phyloP scores from a whole-genome alignment of 2,113 vertebrate genomes.

The Formicarius rufipectus region DNA sequence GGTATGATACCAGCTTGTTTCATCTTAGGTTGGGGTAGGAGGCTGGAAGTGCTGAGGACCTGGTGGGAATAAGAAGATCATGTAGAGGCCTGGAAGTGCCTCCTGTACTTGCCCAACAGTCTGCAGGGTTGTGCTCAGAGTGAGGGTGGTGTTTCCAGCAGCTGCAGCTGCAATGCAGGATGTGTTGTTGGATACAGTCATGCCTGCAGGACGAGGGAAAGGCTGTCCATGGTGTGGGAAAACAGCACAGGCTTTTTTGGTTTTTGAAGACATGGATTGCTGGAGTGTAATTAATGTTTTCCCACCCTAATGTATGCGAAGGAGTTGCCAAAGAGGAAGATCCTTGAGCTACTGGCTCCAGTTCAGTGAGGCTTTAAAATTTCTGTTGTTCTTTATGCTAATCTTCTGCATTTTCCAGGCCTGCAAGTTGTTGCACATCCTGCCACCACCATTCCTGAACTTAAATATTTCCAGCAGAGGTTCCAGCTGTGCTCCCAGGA shows the following conservation, averaged over 20 bases:
- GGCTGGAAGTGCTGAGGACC: not conserved
- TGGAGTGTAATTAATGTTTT: not conserved
- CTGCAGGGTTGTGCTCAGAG: not conserved
- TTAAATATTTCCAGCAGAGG: not conserved
- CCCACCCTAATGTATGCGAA: not conserved
- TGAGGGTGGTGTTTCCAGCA: not conserved
- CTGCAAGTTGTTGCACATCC: not conserved
- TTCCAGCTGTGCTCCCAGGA: accelerated
- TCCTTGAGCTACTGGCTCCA: not conserved
- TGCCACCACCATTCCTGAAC: not conserved
- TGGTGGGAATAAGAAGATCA: not conserved
- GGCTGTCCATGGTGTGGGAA: not conserved
- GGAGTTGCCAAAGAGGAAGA: not conserved
- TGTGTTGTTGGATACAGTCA: accelerated
- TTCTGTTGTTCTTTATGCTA: not conserved
- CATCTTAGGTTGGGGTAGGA: accelerated
- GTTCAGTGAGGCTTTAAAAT: not conserved
- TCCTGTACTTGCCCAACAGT: too few relatives aligned
- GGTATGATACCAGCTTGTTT: accelerated
- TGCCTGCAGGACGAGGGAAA: not conserved
- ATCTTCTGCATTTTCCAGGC: not conserved
- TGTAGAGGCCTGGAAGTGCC: not conserved
- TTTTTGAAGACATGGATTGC: not conserved
- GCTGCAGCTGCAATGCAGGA: not conserved
- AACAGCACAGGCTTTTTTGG: not conserved